Base-by-base conservation (phyloP, 2,888 invertebrate species). In the Melitaea athalia region DNA sequence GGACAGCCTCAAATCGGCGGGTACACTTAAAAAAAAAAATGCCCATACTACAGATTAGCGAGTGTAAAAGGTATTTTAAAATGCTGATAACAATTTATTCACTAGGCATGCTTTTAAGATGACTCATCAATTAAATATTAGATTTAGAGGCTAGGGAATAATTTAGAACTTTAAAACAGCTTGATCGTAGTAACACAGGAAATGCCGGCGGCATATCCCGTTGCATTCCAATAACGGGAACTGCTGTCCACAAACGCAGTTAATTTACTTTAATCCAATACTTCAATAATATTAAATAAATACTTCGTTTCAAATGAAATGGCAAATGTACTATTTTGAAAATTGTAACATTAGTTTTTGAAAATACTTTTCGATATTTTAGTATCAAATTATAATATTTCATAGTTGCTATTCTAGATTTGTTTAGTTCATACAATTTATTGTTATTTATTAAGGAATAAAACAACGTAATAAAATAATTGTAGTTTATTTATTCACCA, bases 401-500 rank as follows among this genome's bases (percentile, higher is more conserved):
- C 24, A 24, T 24, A 24, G n/a, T 3, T 24, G 24, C 3, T 24
- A 3, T 24, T 24, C 24, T 24, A 24, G 24, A 24, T 24, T 24
- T 24, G 14, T 31, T 55, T 15, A 15, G n/a, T 38, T 57, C 5
- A 15, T 57, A 55, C 14, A 55, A 49, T 14, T 15, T 15, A 57
- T 38, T 38, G 8, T 7, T 38, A 15, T 15, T 15, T n/a, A 42
- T 57, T 33, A 61, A 47, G 5, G 70, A 87, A 85, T 81, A 81
- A 88, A 85, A 86, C 79, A 69, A 78, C 49, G 33, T 15, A 68
- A 75, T 89, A 86, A 89, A 90, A 89, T 90, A 84, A 87, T 82
- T 87, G 86, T 82, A 81, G 79, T 89, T 89, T 88, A 89, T 89
- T 57, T 90, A 88, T 85, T 90, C 86, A 89, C 88, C 88, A 87